Base-by-base conservation (phyloP, 2,113 vertebrate species). In the Poecile atricapillus region DNA sequence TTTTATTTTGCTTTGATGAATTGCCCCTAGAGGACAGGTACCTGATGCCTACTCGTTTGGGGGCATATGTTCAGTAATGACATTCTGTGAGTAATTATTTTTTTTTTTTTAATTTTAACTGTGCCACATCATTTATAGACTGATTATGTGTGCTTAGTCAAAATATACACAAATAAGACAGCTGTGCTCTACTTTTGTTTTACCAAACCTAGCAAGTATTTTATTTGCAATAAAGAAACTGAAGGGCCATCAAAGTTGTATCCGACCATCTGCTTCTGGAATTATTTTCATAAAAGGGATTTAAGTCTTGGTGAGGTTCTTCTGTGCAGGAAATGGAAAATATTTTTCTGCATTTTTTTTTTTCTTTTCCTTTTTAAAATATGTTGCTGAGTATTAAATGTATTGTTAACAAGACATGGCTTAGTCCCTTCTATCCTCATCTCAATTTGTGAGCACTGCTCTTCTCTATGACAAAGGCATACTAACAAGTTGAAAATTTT, bases 191-290 rank as follows among this genome's bases (percentile, higher is more conserved):
- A 86, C 95, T 97, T 97, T 97, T 97, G 93, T 97, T 98, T 98
- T 95, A 97, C 90, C 84, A 93, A 97, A 97, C 94, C 77, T 96
- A 97, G 96, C 96, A 97, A 98, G 97, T 97, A 97, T 98, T 98
- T 98, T 98, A 97, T 98, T 97, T 97, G 86, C 95, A 94, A 87
- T 98, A 97, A 98, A 91, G 97, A 97, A 97, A 96, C 97, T 96
- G 97, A 98, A 98, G 97, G 96, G 92, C 96, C 91, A 98, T 98
- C 97, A 97, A 96, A 96, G 56, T 96, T 95, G 65, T 96, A 93
- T 94, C 90, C 77, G 96, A 83, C 97, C 98, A 98, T 98, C 98
- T 98, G 98, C 93, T 97, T 98, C 94, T 93, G 89, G 96, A 98
- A 97, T 98, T 97, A 96, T 87, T 95, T 97, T 97, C 92, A 93